Percentiles rank a stretch among this genome's conserved stretches.
These are phyloP conservation scores for Triplophysa dalaica DNA, from an alignment of 2,113 vertebrate species.

Conservation along the genomic window DNA sequence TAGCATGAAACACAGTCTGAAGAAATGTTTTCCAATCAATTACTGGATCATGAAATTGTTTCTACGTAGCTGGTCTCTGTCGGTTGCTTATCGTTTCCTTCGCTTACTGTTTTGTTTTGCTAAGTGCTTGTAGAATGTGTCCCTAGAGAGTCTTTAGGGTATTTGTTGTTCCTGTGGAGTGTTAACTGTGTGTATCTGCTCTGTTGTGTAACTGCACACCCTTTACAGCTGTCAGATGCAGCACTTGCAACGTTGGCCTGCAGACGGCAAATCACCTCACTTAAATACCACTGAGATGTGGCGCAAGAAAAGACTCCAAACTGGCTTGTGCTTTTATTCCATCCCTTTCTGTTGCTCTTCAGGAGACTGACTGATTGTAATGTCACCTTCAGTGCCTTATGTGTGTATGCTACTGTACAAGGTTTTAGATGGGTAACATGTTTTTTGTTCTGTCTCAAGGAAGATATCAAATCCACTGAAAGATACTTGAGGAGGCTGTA, in stretches of 20 bases:
- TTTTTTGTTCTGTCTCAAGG: conserved; percentile 27
- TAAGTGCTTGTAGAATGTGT: conserved; percentile 31
- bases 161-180: conserved; percentile 48
- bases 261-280: conserved; percentile 43
- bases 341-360: conserved; percentile 42
- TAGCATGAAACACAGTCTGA: background rate
- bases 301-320: conserved; percentile 40
- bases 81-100: background rate
- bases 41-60: conserved; percentile 10
- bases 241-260: conserved; percentile 17
- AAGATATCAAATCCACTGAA: conserved; percentile 46
- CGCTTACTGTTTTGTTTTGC: conserved; percentile 16
- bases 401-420: conserved; percentile 18
- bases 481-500: conserved; percentile 44
- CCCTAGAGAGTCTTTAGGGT: conserved; percentile 39
- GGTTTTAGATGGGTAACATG: conserved; percentile 14
- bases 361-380: conserved; percentile 34
- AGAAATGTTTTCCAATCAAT: background rate
- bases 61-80: background rate
- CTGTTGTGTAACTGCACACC: conserved; percentile 44
- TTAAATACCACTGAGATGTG: conserved; percentile 51
- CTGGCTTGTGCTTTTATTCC: background rate
- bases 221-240: conserved; percentile 47
- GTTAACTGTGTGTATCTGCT: conserved; percentile 37
- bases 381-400: conserved; percentile 47